A percentile compares a stretch with the other conserved stretches of the same genome.
phyloP scores from a whole-genome alignment of 1,140 invertebrate species.

The Asbolus verrucosus region DNA sequence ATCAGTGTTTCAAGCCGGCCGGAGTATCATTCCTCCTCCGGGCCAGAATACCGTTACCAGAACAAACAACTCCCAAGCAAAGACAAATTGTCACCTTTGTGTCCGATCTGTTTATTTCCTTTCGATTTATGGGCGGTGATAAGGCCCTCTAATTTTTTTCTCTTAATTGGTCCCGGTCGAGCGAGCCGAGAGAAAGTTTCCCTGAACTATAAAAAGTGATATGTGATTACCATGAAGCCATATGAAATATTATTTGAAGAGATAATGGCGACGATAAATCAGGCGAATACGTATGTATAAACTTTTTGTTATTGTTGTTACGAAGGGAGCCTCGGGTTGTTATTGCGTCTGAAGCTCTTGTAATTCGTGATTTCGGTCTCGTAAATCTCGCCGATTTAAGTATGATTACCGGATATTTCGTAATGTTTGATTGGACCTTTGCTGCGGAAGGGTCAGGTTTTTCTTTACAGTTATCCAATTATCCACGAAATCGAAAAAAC shows the following conservation, averaged over 20 bases:
- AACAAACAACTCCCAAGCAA: too few species aligned
- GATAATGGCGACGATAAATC: constrained; percentile 33
- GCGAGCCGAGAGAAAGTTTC: constrained; percentile 6
- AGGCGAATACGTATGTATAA: constrained; percentile 34
- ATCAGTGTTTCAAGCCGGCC: not conserved
- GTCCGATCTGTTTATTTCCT: not conserved
- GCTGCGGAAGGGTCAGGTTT: not conserved
- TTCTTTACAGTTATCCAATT: not conserved
- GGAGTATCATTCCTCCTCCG: not conserved
- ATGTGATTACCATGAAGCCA: constrained; percentile 11
- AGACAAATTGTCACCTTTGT: not conserved
- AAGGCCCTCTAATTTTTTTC: not conserved
- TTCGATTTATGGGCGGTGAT: not conserved
- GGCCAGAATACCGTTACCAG: too few species aligned
- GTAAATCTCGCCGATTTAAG: constrained; percentile 19
- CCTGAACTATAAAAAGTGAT: constrained; percentile 29
- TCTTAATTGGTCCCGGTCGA: not conserved
- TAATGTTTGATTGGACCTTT: not conserved
- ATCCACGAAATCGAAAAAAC: not conserved
- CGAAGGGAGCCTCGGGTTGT: constrained; percentile 7
- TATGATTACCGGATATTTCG: constrained; percentile 30
- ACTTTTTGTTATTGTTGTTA: constrained; percentile 14
- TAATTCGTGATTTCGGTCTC: constrained; percentile 24
- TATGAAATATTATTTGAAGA: constrained; percentile 28
- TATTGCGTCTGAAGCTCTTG: constrained; percentile 13